Conservation (phyloP, 2,888 invertebrate genomes). For the Andrena marginata region DNA sequence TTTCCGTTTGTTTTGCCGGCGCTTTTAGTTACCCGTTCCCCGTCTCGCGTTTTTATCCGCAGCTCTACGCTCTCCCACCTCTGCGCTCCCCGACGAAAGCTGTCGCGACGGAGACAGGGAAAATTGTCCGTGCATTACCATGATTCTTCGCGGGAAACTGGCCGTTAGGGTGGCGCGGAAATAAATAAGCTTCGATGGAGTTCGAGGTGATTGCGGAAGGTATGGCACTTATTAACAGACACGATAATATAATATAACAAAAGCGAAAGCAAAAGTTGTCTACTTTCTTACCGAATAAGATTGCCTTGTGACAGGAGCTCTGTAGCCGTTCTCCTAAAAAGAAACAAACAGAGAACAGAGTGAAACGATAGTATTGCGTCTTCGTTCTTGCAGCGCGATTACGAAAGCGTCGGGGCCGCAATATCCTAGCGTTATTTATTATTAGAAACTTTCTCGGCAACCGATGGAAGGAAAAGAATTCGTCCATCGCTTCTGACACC, state of each 20-base stretch:
- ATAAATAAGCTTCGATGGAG: too few species aligned
- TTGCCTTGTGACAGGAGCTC: neutral
- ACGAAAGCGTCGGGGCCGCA: slow-evolving; percentile 1
- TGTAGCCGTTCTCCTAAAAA: neutral
- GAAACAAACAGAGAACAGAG: neutral
- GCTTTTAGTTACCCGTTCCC: neutral
- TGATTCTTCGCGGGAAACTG: neutral
- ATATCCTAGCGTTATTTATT: neutral
- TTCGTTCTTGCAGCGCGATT: neutral
- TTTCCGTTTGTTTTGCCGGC: slow-evolving; percentile 9
- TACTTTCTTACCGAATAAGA: neutral
- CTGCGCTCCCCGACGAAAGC: neutral
- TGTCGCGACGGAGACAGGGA: neutral
- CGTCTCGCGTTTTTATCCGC: neutral
- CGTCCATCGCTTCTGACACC: too few species aligned
- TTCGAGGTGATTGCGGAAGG: too few species aligned
- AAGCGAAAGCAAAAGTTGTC: too few species aligned
- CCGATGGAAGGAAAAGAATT: too few species aligned
- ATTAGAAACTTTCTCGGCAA: neutral
- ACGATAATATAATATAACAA: too few species aligned
- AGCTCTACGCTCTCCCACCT: slow-evolving; percentile 2
- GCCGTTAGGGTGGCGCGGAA: neutral
- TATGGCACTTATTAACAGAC: too few species aligned
- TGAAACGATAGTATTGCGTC: slow-evolving; percentile 1
- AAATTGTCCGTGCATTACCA: neutral